Evolutionary conservation across 2,113 vertebrate species (phyloP), one percentile per base, ranked within the genome.

Genomic region (Ciconia stormi): DNA sequence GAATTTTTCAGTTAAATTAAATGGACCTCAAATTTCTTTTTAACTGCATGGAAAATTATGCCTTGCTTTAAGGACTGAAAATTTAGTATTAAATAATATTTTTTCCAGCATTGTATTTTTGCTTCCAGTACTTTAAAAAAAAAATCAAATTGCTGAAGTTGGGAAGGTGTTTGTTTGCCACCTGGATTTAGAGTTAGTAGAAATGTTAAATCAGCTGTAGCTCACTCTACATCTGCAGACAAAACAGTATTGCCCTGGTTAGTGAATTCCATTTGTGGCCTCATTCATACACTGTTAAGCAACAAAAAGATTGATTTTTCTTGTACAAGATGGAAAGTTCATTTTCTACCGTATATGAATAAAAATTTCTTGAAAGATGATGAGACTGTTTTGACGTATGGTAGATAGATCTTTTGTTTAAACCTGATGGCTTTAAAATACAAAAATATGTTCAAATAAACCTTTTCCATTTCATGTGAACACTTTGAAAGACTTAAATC

Each of bases 171-270:
- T 85, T 87, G 16, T 82, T 36, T 92, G 20, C 50, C 27, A 69
- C 49, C 30, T 92, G 72, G 23, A 50, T 88, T 73, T 81, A 52
- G 58, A 92, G 21, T 89, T 83, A 25, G 62, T 50, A 50, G 86
- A 66, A 81, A 47, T 52, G n/a, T 93, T 82, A 81, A 81, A 83
- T 88, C 67, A 86, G 50, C 82, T 96, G 67, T 78, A 86, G n/a
- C 63, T 92, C 74, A 32, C 30, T 91, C 53, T 55, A 2, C 13
- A 32, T 73, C 62, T 90, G 82, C 82, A 94, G 82, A 84, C 85
- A 92, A 83, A 93, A 80, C 69, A 92, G 22, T 25, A 17, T 83
- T 81, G 46, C 55, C 50, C 69, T 70, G 49, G 82, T 97, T 92
- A 89, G 82, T 42, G 30, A 67, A 92, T 96, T 95, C 86, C 92